Percentiles rank a stretch among this genome's conserved stretches.
Conservation (phyloP, 2,113 vertebrate genomes). For the Cichladusa arquata region DNA sequence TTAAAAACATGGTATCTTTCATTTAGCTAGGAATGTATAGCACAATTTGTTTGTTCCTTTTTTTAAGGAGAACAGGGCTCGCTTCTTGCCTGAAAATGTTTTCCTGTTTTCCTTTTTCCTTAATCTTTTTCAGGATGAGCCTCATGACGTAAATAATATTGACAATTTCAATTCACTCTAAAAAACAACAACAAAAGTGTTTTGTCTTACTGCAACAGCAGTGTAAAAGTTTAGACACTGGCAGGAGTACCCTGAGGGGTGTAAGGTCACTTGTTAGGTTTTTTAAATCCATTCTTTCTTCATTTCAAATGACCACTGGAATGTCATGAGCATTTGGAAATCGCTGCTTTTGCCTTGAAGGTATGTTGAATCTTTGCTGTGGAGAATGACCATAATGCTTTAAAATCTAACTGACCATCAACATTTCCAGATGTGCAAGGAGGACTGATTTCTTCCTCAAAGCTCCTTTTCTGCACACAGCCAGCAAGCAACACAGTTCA, state of each 20-base stretch:
- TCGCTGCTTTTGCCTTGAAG: constrained; percentile 46
- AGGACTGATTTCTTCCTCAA: constrained; percentile 36
- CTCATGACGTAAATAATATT: not conserved
- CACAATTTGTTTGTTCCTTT: not conserved
- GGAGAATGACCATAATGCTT: constrained; percentile 48
- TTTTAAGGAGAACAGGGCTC: not conserved
- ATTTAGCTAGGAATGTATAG: not conserved
- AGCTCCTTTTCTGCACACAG: constrained; percentile 24
- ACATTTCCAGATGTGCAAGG: constrained; percentile 73
- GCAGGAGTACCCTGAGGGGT: not conserved
- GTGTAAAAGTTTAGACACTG: not conserved
- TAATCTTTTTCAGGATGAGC: not conserved
- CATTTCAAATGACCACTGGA: constrained; percentile 32
- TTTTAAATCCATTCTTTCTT: not conserved
- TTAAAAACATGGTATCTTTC: not conserved
- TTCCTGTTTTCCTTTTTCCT: not conserved
- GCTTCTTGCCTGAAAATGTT: not conserved
- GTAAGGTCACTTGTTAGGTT: constrained; percentile 5
- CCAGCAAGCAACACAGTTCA: not conserved
- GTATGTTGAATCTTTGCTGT: constrained; percentile 42
- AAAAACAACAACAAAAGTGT: constrained; percentile 32
- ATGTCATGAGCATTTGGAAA: constrained; percentile 32
- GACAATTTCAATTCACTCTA: not conserved
- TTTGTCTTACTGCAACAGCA: not conserved
- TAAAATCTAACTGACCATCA: constrained; percentile 59